phyloP scores from a whole-genome alignment of 2,888 invertebrate species.

The Scotopteryx bipunctaria region DNA sequence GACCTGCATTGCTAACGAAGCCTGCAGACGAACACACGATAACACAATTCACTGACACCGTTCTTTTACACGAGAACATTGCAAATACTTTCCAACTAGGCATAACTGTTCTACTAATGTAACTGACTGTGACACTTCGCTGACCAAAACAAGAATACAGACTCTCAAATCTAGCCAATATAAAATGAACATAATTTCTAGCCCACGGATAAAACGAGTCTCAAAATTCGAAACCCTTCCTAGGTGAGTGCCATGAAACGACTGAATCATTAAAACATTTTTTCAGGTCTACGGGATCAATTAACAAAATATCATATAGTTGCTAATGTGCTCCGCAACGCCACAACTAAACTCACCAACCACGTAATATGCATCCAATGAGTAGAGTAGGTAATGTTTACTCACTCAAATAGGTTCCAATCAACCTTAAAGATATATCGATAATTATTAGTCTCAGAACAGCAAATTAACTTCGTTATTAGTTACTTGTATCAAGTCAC shows the following conservation, averaged over 20 bases:
- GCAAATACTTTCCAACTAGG: slow-evolving; percentile 23
- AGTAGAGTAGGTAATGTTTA: slow-evolving; percentile 12
- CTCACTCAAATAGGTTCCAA: slow-evolving; percentile 2
- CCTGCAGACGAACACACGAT: slow-evolving; percentile 52
- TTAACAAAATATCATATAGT: slow-evolving; percentile 6
- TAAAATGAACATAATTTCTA: no score
- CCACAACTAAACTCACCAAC: slow-evolving; percentile 8
- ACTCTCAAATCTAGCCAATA: background rate
- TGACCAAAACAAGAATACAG: slow-evolving; percentile 9
- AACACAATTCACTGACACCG: slow-evolving; percentile 47
- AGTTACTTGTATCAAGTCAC: no score
- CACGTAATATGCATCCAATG: slow-evolving; percentile 7
- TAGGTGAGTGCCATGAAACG: slow-evolving; percentile 1
- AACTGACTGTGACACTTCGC: slow-evolving; percentile 14
- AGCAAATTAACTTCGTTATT: no score
- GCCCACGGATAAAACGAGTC: background rate
- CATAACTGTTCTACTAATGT: slow-evolving; percentile 15
- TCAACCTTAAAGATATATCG: slow-evolving; percentile 1
- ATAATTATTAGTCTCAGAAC: background rate
- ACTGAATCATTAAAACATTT: slow-evolving; percentile 24
- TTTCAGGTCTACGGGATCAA: slow-evolving; percentile 12
- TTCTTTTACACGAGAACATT: slow-evolving; percentile 39
- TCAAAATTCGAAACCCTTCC: slow-evolving; percentile 1
- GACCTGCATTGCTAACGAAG: slow-evolving; percentile 69
- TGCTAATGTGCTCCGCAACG: slow-evolving; percentile 6